Base-by-base conservation (phyloP, 2,113 vertebrate species). In the Odocoileus hemionus region DNA sequence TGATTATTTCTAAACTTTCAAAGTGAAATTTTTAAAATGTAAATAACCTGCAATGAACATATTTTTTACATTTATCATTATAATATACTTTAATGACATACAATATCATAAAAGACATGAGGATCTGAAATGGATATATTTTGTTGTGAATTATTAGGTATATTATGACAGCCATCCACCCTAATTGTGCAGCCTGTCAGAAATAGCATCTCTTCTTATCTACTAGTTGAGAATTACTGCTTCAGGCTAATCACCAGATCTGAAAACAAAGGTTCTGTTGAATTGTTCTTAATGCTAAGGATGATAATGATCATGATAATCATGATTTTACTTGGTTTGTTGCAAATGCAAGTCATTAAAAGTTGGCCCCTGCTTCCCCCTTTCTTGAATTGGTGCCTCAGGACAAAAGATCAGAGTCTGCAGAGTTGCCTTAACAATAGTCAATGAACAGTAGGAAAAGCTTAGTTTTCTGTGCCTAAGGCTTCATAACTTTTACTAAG, bases 381-480 rank as follows among this genome's bases (percentile, higher is more conserved):
- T 95, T 86, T 95, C 82, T 83, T 96, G 50, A 92, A 45, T 57
- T 90, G 87, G 21, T 80, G 57, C 67, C 67, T 96, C 33, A 33
- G 95, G 92, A 67, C n/a, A 95, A 90, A 74, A 84, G 50, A 96
- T 94, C 89, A 94, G 30, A 97, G 19, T 54, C 78, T 28, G 23
- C 11, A 23, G 89, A 78, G 33, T 10, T 97, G 64, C 45, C 86
- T 74, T 96, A 74, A 91, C 55, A 39, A 28, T 88, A 82, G 82
- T 96, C 89, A 76, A 8, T 47, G 28, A 82, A 25, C 67, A 70
- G 50, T 19, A 91, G 58, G 76, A 58, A 86, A 97, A 67, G 33
- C 43, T 95, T 78, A 28, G 30, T 36, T 97, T 95, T 96, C 74
- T 52, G 11, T 70, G 60, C 90, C 84, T 84, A 30, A 58, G 86